These are phyloP conservation scores for Acanthurus lineatus DNA, from an alignment of 2,797 vertebrate species.

Conservation along the genomic window DNA sequence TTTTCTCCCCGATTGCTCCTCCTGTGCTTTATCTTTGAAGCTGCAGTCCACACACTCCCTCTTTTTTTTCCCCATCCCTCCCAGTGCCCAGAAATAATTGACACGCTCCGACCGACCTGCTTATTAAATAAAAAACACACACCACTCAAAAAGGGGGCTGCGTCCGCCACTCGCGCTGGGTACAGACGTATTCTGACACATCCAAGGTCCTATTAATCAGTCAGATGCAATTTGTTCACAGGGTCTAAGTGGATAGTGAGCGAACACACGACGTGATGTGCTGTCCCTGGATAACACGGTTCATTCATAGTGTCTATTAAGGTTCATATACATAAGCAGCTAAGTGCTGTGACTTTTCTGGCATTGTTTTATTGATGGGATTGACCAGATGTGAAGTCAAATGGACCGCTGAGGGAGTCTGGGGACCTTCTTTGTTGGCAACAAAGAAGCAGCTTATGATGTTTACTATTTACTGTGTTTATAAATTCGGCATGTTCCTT, in stretches of 20 bases:
- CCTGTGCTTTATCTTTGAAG: constrained; percentile 19
- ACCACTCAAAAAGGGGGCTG: constrained; percentile 17
- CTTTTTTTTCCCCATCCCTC: constrained; percentile 5
- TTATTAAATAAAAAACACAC: constrained; percentile 62
- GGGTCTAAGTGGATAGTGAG: constrained; percentile 16
- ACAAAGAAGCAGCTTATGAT: too few relatives aligned
- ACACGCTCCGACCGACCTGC: constrained; percentile 37
- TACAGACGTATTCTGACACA: constrained; percentile 37
- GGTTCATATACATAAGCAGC: background rate
- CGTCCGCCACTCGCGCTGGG: background rate
- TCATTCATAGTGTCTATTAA: constrained; percentile 8
- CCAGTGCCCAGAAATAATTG: constrained; percentile 55
- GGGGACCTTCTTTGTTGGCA: too few relatives aligned
- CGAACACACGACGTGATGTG: constrained; percentile 1
- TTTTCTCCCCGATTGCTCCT: constrained; percentile 13
- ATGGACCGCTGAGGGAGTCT: background rate
- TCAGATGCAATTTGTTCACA: constrained; percentile 45
- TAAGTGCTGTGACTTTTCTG: background rate
- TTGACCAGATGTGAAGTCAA: constrained; percentile 13
- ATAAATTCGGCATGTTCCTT: too few relatives aligned
- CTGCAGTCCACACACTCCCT: background rate
- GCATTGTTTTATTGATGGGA: background rate
- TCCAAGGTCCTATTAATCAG: constrained; percentile 59
- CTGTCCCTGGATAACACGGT: constrained; percentile 9
- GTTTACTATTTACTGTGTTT: too few relatives aligned